Conservation (phyloP, 2,113 vertebrate species). For the Limnothrissa miodon region DNA sequence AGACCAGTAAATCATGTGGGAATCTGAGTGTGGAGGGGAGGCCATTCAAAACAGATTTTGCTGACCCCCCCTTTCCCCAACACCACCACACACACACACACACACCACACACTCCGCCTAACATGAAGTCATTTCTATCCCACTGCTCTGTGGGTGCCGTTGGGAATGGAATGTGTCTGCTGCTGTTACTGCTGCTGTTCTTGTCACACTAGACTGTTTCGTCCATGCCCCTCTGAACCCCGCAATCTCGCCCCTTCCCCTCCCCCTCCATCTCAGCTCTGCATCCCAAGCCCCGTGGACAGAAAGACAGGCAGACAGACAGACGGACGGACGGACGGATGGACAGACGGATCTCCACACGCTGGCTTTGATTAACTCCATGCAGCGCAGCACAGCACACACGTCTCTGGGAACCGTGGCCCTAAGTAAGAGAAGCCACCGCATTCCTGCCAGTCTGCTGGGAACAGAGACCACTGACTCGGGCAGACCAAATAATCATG, state of each 20-base stretch:
- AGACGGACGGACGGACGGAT: not conserved
- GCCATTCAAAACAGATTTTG: not conserved
- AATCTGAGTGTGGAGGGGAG: too few relatives aligned
- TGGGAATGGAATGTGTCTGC: not conserved
- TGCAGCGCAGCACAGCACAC: not conserved
- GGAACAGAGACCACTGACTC: conserved; percentile 1
- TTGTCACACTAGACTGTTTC: not conserved
- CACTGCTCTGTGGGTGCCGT: not conserved
- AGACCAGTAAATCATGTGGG: too few relatives aligned
- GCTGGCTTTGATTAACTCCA: not conserved
- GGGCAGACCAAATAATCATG: conserved; percentile 16
- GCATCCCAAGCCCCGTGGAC: not conserved
- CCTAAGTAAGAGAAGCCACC: not conserved
- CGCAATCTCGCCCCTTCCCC: not conserved
- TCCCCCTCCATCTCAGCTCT: not conserved
- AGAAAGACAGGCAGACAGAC: not conserved
- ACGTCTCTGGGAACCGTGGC: not conserved
- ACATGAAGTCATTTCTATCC: conserved; percentile 10
- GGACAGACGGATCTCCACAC: not conserved
- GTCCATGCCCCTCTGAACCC: not conserved
- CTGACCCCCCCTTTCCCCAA: not conserved
- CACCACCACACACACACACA: too few relatives aligned
- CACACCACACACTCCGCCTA: too few relatives aligned
- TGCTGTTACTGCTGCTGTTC: not conserved
- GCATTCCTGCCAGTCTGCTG: conserved; percentile 10